A percentile compares a stretch with the other conserved stretches of the same genome.
Evolutionary conservation across 2,797 vertebrate genomes (phyloP).

Genomic region (Distichodus sexfasciatus): DNA sequence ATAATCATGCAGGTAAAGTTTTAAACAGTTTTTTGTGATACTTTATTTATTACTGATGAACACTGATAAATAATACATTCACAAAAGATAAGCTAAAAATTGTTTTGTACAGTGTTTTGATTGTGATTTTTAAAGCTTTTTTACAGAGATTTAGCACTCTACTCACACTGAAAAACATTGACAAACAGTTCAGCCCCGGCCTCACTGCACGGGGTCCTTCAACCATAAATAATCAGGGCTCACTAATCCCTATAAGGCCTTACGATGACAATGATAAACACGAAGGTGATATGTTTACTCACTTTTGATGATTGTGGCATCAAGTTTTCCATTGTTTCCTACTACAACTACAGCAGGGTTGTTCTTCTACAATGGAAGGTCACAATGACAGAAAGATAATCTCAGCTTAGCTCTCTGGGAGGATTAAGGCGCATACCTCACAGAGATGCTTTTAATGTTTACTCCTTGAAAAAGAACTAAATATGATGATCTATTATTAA

Average conservation of each 20-base stretch:
- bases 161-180: constrained; percentile 66
- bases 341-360: constrained; percentile 90
- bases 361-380: constrained; percentile 84
- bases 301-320: constrained; percentile 90
- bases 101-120: too few relatives aligned
- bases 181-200: constrained; percentile 70
- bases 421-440: not conserved
- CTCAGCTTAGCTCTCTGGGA: constrained; percentile 13
- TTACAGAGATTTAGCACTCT: constrained; percentile 73
- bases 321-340: constrained; percentile 91
- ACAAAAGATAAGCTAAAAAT: too few relatives aligned
- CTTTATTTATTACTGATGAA: too few relatives aligned
- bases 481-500: not conserved
- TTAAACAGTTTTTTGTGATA: too few relatives aligned
- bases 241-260: constrained; percentile 71
- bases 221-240: constrained; percentile 75
- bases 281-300: constrained; percentile 69
- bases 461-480: not conserved
- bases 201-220: too few relatives aligned
- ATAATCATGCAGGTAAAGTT: too few relatives aligned
- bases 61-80: too few relatives aligned
- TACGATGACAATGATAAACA: constrained; percentile 53
- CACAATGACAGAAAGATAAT: constrained; percentile 25
- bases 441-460: not conserved
- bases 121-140: too few relatives aligned